These are phyloP conservation scores for Mus pahari DNA, from an alignment of 2,113 vertebrate genomes.

Conservation along the genomic window DNA sequence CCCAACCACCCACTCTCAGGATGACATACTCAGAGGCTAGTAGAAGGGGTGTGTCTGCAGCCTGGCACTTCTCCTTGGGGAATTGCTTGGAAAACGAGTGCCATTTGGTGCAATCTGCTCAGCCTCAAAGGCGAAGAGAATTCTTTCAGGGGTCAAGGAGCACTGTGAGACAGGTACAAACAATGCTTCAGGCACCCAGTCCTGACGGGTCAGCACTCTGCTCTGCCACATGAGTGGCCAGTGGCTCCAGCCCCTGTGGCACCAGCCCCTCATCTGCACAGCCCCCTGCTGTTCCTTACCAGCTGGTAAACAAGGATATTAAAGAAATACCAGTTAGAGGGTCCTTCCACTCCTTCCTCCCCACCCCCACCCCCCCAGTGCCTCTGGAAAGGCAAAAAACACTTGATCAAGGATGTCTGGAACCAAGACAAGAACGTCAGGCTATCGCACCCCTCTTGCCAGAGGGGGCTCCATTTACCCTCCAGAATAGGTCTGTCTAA, in stretches of 20 bases:
- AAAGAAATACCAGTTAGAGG: too few relatives aligned
- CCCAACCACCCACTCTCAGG: not conserved
- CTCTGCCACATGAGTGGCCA: fast-evolving
- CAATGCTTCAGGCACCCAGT: not conserved
- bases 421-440: fast-evolving
- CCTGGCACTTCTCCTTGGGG: not conserved
- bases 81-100: not conserved
- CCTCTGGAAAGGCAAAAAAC: not conserved
- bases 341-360: not conserved
- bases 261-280: not conserved
- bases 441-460: not conserved
- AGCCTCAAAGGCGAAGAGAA: constrained; percentile 34
- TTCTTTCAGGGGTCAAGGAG: constrained; percentile 29
- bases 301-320: not conserved
- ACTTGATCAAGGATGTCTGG: fast-evolving
- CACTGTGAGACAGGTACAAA: not conserved
- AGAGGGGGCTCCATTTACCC: fast-evolving
- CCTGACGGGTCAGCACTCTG: fast-evolving
- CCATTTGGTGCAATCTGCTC: constrained; percentile 50
- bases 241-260: not conserved
- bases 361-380: fast-evolving
- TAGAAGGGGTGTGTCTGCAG: constrained; percentile 47
- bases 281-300: not conserved
- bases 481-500: not conserved
- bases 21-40: not conserved